Conservation (phyloP, 1,140 invertebrate genomes). For the Tetragnatha versicolor region DNA sequence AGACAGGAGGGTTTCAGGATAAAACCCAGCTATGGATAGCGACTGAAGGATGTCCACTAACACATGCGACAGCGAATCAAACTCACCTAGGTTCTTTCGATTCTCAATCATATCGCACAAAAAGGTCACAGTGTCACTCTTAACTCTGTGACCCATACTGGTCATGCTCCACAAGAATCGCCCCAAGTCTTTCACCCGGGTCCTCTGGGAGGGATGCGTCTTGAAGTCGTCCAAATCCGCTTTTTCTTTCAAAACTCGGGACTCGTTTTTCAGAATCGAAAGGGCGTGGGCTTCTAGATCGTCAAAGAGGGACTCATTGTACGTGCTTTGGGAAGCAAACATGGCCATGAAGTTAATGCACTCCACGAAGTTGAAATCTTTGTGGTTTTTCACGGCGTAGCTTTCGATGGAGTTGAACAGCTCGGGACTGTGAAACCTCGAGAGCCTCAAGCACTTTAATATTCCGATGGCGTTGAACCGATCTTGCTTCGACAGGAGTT, state of each 20-base stretch:
- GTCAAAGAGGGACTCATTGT: slow-evolving; percentile 13
- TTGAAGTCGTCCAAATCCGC: not conserved
- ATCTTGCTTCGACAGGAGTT: slow-evolving; percentile 28
- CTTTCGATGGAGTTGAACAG: not conserved
- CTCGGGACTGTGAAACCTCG: slow-evolving; percentile 4
- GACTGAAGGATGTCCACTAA: slow-evolving; percentile 44
- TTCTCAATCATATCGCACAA: not conserved
- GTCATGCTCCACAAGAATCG: slow-evolving; percentile 41
- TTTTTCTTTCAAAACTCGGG: not conserved
- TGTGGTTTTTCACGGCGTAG: slow-evolving; percentile 14
- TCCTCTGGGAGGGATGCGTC: slow-evolving; percentile 20
- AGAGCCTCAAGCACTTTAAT: slow-evolving; percentile 36
- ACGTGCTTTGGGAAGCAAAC: slow-evolving; percentile 29
- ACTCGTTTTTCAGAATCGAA: not conserved
- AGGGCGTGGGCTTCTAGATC: slow-evolving; percentile 14
- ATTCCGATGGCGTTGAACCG: slow-evolving; percentile 37
- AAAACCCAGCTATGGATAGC: slow-evolving; percentile 21
- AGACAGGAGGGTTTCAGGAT: slow-evolving; percentile 9
- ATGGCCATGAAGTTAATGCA: slow-evolving; percentile 42
- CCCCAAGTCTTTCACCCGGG: slow-evolving; percentile 33
- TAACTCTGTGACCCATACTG: slow-evolving; percentile 7
- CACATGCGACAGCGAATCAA: slow-evolving; percentile 10
- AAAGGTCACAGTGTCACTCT: not conserved
- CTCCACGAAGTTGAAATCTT: slow-evolving; percentile 31
- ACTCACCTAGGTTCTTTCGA: slow-evolving; percentile 12